phyloP scores from a whole-genome alignment of 2,888 invertebrate genomes.

The Thymelicus lineola region DNA sequence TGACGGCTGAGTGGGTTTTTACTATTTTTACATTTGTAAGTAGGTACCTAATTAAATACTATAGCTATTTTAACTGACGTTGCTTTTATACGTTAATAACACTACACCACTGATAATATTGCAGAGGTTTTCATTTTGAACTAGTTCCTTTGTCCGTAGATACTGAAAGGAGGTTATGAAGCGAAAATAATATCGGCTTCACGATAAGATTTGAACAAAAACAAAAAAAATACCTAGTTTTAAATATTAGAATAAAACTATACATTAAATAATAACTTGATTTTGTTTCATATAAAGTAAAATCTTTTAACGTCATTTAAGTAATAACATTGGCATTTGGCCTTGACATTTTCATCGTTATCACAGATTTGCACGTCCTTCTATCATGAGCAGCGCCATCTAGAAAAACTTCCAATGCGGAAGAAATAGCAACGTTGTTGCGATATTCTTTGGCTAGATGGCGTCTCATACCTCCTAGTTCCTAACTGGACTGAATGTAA shows the following conservation, averaged over 20 bases:
- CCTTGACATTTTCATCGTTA: conserved; percentile 77
- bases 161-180: conserved; percentile 67
- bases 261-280: conserved; percentile 28
- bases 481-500: conserved; percentile 44
- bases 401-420: conserved; percentile 41
- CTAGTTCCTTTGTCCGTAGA: conserved; percentile 33
- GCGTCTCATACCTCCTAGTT: conserved; percentile 52
- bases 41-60: conserved; percentile 2
- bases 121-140: conserved; percentile 2
- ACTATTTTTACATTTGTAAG: not conserved
- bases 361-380: conserved; percentile 71
- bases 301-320: conserved; percentile 35
- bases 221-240: conserved; percentile 36
- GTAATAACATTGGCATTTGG: conserved; percentile 74
- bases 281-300: conserved; percentile 21
- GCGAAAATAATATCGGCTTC: conserved; percentile 53
- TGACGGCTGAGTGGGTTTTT: conserved; percentile 3
- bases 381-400: conserved; percentile 55
- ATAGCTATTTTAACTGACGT: not conserved
- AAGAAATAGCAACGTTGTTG: conserved; percentile 34
- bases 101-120: not conserved
- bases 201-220: conserved; percentile 39
- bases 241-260: conserved; percentile 25
- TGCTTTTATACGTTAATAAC: not conserved
- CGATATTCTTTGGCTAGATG: conserved; percentile 54